A percentile compares a stretch with the other conserved stretches of the same genome.
phyloP scores from a whole-genome alignment of 2,888 invertebrate species.

The Busseola fusca region DNA sequence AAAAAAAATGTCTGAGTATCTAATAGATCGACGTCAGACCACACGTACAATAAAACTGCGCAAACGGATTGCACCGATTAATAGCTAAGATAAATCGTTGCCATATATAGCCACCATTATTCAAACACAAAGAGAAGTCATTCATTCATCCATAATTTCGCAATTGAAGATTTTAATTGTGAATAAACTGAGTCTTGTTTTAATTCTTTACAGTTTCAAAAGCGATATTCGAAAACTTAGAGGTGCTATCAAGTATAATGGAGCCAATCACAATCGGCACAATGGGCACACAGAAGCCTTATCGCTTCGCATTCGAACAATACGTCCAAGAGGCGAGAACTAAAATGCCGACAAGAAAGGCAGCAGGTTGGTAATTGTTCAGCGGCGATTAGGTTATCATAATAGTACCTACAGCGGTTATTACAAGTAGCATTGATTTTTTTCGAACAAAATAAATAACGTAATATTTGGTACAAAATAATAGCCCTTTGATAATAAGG shows the following conservation, averaged over 20 bases:
- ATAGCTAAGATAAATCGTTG: not conserved
- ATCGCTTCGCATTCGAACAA: constrained; percentile 82
- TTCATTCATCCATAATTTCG: too few relatives aligned
- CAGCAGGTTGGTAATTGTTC: constrained; percentile 73
- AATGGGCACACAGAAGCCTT: constrained; percentile 85
- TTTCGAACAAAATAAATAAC: too few relatives aligned
- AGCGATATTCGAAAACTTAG: constrained; percentile 82
- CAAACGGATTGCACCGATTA: not conserved
- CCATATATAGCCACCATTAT: not conserved
- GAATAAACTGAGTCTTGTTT: not conserved
- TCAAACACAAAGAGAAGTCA: constrained; percentile 1
- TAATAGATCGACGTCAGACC: not conserved
- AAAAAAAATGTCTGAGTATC: not conserved
- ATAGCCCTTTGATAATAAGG: too few relatives aligned
- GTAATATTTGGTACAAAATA: too few relatives aligned
- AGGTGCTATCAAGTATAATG: constrained; percentile 78
- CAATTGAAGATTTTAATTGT: not conserved
- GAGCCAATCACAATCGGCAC: constrained; percentile 84
- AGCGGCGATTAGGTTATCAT: too few relatives aligned
- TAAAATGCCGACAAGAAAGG: constrained; percentile 84
- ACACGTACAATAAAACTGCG: not conserved
- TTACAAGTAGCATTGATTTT: too few relatives aligned
- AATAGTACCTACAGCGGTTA: too few relatives aligned
- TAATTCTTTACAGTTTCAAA: constrained; percentile 75
- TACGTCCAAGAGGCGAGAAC: constrained; percentile 84